phyloP scores from a whole-genome alignment of 2,113 vertebrate species.

The Laticauda colubrina region DNA sequence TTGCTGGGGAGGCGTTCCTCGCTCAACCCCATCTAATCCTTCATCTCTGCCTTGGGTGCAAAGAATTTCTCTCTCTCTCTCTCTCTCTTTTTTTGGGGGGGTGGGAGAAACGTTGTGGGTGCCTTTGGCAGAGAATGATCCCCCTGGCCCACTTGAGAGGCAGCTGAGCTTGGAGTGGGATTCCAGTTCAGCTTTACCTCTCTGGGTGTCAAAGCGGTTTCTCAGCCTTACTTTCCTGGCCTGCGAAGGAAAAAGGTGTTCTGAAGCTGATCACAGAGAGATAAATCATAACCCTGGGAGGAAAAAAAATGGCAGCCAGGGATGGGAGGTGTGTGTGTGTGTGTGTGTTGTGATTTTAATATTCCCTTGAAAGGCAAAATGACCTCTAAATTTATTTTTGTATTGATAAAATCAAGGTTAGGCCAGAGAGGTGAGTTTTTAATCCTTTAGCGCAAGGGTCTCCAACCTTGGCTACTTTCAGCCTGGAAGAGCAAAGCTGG shows the following conservation, averaged over 20 bases:
- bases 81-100: too few relatives aligned
- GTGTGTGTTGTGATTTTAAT: neutral
- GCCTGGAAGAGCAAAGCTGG: too few relatives aligned
- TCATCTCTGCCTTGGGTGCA: neutral
- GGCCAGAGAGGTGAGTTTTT: neutral
- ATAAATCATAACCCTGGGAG: neutral
- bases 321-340: neutral
- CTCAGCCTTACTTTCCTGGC: neutral
- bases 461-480: too few relatives aligned
- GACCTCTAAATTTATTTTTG: neutral
- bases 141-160: neutral
- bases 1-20: conserved; percentile 21
- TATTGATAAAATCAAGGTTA: neutral
- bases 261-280: neutral
- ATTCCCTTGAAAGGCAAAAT: neutral
- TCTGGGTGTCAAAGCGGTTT: neutral
- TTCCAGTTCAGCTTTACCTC: neutral
- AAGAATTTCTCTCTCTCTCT: neutral
- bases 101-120: neutral
- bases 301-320: neutral
- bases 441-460: neutral
- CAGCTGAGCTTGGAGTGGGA: neutral
- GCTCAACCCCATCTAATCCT: conserved; percentile 33
- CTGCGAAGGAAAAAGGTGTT: neutral
- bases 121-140: neutral